phyloP scores from a whole-genome alignment of 2,113 vertebrate genomes.

The Zosterops lateralis region DNA sequence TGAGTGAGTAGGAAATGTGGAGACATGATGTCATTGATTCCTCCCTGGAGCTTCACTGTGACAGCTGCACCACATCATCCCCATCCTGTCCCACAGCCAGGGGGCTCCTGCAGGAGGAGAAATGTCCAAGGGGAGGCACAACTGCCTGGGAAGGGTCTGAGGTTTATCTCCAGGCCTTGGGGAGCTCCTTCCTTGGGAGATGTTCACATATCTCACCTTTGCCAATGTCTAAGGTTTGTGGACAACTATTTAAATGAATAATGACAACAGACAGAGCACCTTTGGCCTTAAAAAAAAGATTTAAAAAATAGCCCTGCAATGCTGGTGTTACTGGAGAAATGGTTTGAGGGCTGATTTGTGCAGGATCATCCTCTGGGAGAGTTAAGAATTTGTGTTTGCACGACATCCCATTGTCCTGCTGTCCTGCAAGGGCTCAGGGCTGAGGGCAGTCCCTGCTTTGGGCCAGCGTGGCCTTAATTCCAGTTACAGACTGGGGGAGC shows the following conservation, averaged over 20 bases:
- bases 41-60: neutral
- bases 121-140: neutral
- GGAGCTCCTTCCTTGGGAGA: neutral
- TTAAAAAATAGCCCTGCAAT: fast-evolving
- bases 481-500: neutral
- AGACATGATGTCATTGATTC: neutral
- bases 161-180: fast-evolving
- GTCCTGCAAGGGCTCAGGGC: neutral
- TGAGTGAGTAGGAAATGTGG: conserved; percentile 84
- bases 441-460: neutral
- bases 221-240: neutral
- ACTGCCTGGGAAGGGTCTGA: fast-evolving
- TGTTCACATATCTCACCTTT: fast-evolving
- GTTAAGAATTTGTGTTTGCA: neutral
- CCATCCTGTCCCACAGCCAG: neutral
- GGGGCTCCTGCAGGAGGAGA: neutral
- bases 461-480: neutral
- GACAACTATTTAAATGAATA: fast-evolving
- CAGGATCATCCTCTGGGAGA: neutral
- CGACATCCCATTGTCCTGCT: fast-evolving
- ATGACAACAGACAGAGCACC: neutral
- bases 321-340: fast-evolving
- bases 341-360: fast-evolving
- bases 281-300: neutral
- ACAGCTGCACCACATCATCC: neutral